A percentile compares a stretch with the other conserved stretches of the same genome.
phyloP scores from a whole-genome alignment of 2,888 invertebrate genomes.

The Neocrepidodera transversa region DNA sequence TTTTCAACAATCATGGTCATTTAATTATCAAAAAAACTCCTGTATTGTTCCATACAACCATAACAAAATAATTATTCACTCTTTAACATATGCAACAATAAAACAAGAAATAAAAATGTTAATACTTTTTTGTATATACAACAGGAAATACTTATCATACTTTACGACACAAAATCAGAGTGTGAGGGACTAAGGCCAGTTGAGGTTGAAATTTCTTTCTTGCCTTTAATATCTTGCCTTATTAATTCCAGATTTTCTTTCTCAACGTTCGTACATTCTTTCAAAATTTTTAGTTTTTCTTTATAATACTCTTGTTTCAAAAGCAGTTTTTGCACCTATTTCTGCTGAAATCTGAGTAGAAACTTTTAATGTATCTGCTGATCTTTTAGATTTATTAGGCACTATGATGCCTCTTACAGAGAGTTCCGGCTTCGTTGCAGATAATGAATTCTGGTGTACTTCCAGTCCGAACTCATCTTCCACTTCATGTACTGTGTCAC shows the following conservation, averaged over 20 bases:
- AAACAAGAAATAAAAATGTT: no score
- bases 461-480: slow-evolving; percentile 4
- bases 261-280: no score
- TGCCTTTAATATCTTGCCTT: background rate
- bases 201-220: slow-evolving; percentile 4
- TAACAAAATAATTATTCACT: background rate
- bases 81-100: no score
- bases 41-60: no score
- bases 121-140: no score
- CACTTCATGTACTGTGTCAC: slow-evolving; percentile 8
- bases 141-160: no score
- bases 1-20: no score
- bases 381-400: slow-evolving; percentile 6
- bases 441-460: slow-evolving; percentile 3
- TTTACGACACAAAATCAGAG: no score
- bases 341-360: slow-evolving; percentile 11
- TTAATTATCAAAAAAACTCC: no score
- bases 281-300: slow-evolving; percentile 4
- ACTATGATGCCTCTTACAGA: background rate
- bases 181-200: no score
- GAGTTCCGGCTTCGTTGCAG: slow-evolving; percentile 5
- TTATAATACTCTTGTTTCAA: slow-evolving; percentile 8
- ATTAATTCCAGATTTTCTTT: slow-evolving; percentile 3
- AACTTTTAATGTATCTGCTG: background rate
- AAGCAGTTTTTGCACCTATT: slow-evolving; percentile 6